Conservation (phyloP, 2,888 invertebrate genomes). For the Ormyrus pomaceus region DNA sequence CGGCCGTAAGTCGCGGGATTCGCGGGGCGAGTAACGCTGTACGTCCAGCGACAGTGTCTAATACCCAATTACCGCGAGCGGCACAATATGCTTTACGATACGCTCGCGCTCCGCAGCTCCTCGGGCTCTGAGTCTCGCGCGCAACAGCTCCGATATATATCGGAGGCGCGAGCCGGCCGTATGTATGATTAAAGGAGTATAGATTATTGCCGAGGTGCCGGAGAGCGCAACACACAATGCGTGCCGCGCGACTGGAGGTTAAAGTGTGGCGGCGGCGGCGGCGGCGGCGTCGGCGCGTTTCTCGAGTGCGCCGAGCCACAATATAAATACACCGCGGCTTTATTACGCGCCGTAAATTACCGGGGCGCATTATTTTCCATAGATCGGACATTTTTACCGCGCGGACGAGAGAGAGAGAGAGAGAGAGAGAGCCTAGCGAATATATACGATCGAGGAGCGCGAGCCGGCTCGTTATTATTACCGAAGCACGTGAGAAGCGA, state of each 20-base stretch:
- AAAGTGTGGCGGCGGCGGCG: slow-evolving; percentile 1
- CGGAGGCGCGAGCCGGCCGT: neutral
- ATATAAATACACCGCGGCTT: slow-evolving; percentile 57
- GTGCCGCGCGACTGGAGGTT: slow-evolving; percentile 5
- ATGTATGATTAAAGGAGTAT: slow-evolving; percentile 44
- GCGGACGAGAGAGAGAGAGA: neutral
- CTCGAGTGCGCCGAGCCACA: slow-evolving; percentile 19
- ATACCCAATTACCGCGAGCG: slow-evolving; percentile 49
- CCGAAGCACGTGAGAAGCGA: slow-evolving; percentile 38
- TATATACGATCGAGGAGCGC: slow-evolving; percentile 1
- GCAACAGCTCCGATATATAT: neutral
- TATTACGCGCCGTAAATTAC: slow-evolving; percentile 58
- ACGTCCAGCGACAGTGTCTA: slow-evolving; percentile 42
- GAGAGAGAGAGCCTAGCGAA: neutral
- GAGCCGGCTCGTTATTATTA: neutral
- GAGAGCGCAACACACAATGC: neutral
- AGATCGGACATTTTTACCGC: slow-evolving; percentile 52
- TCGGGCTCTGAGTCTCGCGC: neutral
- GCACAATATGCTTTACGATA: slow-evolving; percentile 33
- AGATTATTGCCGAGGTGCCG: slow-evolving; percentile 14
- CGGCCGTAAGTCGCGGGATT: neutral
- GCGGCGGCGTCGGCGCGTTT: neutral
- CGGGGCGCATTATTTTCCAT: slow-evolving; percentile 57
- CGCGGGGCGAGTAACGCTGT: neutral
- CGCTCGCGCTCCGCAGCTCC: too few species aligned